These are phyloP conservation scores for Tigriopus californicus DNA, from an alignment of 2,888 invertebrate genomes.

Conservation along the genomic window DNA sequence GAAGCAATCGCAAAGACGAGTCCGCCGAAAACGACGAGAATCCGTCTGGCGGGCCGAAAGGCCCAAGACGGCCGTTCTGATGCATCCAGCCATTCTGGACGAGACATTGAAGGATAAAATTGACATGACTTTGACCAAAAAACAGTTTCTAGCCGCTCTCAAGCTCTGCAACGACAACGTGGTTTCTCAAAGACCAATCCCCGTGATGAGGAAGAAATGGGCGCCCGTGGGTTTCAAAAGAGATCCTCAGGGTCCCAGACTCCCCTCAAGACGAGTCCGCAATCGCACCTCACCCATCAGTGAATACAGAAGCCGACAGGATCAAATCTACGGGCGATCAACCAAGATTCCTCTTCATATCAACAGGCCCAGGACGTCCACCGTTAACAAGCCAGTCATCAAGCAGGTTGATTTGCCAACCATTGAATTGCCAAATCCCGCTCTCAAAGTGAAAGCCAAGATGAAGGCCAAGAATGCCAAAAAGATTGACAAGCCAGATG, in stretches of 20 bases:
- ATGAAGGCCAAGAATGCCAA: not conserved
- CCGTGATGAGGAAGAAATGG: not conserved
- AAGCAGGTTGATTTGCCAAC: no score
- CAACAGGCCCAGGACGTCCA: no score
- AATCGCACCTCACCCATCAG: no score
- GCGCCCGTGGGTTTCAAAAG: no score
- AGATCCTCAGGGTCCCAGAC: no score
- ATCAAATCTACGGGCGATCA: no score
- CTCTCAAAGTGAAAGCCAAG: no score
- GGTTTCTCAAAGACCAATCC: not conserved
- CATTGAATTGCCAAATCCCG: no score
- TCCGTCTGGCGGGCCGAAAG: not conserved
- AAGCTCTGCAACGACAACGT: slow-evolving; percentile 1
- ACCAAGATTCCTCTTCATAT: no score
- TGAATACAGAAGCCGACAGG: no score
- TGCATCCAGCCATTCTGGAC: slow-evolving; percentile 2
- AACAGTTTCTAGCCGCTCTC: slow-evolving; percentile 5
- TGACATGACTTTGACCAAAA: slow-evolving; percentile 13
- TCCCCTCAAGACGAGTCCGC: no score
- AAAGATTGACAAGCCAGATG: not conserved
- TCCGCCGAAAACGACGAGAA: not conserved
- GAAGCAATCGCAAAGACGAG: not conserved
- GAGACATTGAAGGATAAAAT: slow-evolving; percentile 9
- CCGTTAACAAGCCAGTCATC: no score
- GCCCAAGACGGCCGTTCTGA: slow-evolving; percentile 2